Conservation (phyloP, 2,797 vertebrate species). For the Phalanger gymnotis region DNA sequence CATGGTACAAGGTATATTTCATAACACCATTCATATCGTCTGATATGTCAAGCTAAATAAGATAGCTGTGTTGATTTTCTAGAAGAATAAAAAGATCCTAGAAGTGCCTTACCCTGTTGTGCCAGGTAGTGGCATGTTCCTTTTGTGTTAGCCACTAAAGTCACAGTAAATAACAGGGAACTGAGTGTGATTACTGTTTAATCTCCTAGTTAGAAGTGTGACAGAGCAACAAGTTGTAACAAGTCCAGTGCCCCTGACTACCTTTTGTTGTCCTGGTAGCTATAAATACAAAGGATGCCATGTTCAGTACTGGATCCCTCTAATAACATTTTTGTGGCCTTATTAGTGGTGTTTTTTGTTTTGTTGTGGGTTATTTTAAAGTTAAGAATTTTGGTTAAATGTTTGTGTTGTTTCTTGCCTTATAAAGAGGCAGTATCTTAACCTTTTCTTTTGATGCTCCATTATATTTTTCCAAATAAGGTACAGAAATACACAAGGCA, state of each 20-base stretch:
- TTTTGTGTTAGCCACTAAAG: not conserved
- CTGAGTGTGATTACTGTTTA: not conserved
- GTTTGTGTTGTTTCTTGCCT: slow-evolving; percentile 63
- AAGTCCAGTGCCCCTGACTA: not conserved
- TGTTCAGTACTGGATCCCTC: not conserved
- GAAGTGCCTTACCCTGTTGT: slow-evolving; percentile 22
- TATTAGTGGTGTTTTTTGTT: not conserved
- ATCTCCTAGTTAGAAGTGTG: not conserved
- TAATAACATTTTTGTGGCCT: not conserved
- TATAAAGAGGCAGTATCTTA: slow-evolving; percentile 73
- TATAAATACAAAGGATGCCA: not conserved
- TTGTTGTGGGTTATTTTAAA: slow-evolving; percentile 14
- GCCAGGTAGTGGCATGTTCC: slow-evolving; percentile 13
- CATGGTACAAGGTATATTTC: slow-evolving; percentile 97
- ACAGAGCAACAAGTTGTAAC: not conserved
- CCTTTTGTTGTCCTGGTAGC: not conserved
- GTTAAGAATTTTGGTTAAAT: slow-evolving; percentile 74
- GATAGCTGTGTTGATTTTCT: not conserved
- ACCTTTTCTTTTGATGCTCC: slow-evolving; percentile 79
- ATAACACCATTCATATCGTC: slow-evolving; percentile 39
- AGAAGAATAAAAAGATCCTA: not conserved
- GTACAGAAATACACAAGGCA: slow-evolving; percentile 84
- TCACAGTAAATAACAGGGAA: not conserved
- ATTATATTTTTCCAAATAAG: slow-evolving; percentile 84
- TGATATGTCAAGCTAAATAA: slow-evolving; percentile 24